Evolutionary conservation across 2,888 invertebrate species (phyloP), one percentile per base, ranked within the genome.

Genomic region (Esperia sulphurella): DNA sequence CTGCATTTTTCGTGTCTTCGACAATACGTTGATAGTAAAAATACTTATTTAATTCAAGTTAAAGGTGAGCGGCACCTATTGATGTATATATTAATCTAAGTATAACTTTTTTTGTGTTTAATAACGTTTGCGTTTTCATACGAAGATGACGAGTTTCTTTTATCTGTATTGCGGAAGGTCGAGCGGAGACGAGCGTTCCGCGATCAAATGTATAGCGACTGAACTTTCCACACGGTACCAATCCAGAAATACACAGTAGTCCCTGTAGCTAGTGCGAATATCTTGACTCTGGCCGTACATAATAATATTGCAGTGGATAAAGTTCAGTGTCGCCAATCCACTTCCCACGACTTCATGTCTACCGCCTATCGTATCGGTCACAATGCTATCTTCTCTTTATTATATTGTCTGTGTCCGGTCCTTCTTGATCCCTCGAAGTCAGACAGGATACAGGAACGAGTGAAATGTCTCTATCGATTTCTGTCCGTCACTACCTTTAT

Each of bases 221-320:
- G 84, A 83, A 79, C 75, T 79, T 87, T 87, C 82, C 88, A 79
- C 88, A 87, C 88, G 86, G 82, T 87, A 87, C 88, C 75, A 89
- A 87, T 87, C 88, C 85, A 78, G 75, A 87, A 89, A 89, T 88
- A 88, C 68, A 68, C 73, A 53, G 68, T 73, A 72, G 72, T 79
- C 77, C 79, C 77, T 68, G 71, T 64, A 54, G 59, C 61, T 14
- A 63, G 58, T 66, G 60, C 58, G 63, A 66, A 57, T 59, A 57
- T 59, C 57, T 64, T 55, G 59, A 45, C 39, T 9, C 10, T 13
- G 37, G 5, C 12, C 30, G 45, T 2, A 14, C 30, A 9, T 39
- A 37, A 28, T 28, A n/a, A 38, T 10, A 43, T 47, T 51, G 54
- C 54, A 60, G 52, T 55, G 54, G 64, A 63, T 63, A 59, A n/a